phyloP scores from a whole-genome alignment of 2,113 vertebrate genomes.

The Cochlearius cochlearius region DNA sequence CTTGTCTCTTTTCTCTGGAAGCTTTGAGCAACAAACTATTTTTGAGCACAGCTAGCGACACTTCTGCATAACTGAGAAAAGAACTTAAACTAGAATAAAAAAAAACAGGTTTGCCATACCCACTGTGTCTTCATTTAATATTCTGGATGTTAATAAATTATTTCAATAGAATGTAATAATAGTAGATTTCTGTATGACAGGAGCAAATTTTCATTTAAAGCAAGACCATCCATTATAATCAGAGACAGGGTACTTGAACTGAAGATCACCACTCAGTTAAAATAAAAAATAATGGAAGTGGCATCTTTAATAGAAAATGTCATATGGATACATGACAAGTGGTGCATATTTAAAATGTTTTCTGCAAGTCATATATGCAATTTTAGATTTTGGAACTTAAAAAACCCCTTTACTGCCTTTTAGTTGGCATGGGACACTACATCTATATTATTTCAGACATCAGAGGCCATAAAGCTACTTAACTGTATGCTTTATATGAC shows the following conservation, averaged over 20 bases:
- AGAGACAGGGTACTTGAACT: slow-evolving; percentile 61
- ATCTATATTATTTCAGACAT: not conserved
- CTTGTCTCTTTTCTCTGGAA: not conserved
- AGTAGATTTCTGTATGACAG: slow-evolving; percentile 65
- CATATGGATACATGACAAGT: slow-evolving; percentile 40
- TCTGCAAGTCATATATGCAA: not conserved
- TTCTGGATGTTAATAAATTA: slow-evolving; percentile 70
- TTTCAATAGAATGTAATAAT: slow-evolving; percentile 64
- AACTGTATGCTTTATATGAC: not conserved
- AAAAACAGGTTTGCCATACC: not conserved
- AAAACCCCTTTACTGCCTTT: not conserved
- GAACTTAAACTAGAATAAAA: not conserved
- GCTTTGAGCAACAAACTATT: not conserved
- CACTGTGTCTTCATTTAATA: slow-evolving; percentile 61
- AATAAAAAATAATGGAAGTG: slow-evolving; percentile 71
- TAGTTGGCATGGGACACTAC: not conserved
- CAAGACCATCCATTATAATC: slow-evolving; percentile 71
- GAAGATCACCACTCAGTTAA: slow-evolving; percentile 69
- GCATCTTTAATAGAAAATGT: slow-evolving; percentile 59
- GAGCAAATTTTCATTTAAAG: slow-evolving; percentile 69
- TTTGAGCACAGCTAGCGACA: not conserved
- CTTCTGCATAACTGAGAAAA: slow-evolving; percentile 38
- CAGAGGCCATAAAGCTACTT: not conserved
- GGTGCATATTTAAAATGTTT: slow-evolving; percentile 9
- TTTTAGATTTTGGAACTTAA: not conserved